Base-by-base conservation (phyloP, 2,888 invertebrate genomes). In the Drosophila phalerata region DNA sequence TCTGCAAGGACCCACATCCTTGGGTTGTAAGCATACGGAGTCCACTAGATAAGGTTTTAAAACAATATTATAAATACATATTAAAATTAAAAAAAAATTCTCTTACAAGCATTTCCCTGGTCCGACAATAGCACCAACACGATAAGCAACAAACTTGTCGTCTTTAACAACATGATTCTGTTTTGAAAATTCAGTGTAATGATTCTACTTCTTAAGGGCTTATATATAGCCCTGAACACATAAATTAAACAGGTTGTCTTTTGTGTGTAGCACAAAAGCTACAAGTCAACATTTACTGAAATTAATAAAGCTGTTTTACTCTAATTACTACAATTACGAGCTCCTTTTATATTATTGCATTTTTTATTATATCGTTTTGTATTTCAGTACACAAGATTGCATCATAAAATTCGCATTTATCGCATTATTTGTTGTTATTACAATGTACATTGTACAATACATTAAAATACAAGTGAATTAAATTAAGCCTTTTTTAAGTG, bases 1-100 rank as follows among this genome's bases (percentile, higher is more conserved):
- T 19, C 58, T 69, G 0, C 76, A 72, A 0, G 3, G n/a, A 4
- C 77, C 76, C 17, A 8, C 0, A 0, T 9, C 22, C 5, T 1
- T 13, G 15, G 57, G 34, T 17, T 28, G 37, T 1, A 28, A 42
- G 47, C 77, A 76, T 22, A 13, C 10, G 8, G 19, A 3, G 10
- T 17, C 17, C 10, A 17, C 67, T 67, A 43, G n/a, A n/a, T 6
- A 6, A 8, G 11, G 11, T 5, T 22, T 25, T 17, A 2, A 22
- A 43, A 8, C 1, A 30, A 30, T 30, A n/a, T 32, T 22, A 13
- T 17, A 11, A 10, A 42, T 1, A 11, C 9, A 42, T 1, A 19
- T 28, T 28, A 9, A 11, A 15, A 25, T 8, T 10, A 1, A 45
- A 6, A 6, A 6, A 15, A 9, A 15, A 1, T 49, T 2, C 8